These are phyloP conservation scores for Gadus macrocephalus DNA, from an alignment of 2,113 vertebrate species.

Conservation along the genomic window DNA sequence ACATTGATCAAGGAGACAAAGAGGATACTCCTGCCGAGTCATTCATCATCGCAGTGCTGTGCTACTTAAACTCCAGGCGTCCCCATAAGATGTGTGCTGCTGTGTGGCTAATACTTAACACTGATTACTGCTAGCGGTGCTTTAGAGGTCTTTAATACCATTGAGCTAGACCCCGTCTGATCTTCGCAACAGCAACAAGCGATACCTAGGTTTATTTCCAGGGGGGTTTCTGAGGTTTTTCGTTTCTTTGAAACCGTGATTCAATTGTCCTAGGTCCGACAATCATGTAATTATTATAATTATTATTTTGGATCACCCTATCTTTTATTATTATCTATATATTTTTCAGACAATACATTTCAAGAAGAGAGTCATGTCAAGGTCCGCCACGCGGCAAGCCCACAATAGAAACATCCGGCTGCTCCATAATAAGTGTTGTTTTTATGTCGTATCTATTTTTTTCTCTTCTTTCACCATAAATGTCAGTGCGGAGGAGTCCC, in stretches of 20 bases:
- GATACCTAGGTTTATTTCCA: not conserved
- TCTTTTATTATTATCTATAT: not conserved
- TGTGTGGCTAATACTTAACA: slow-evolving; percentile 14
- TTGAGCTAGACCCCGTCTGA: too few species aligned
- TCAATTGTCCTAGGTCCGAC: not conserved
- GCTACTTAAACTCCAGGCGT: slow-evolving; percentile 31
- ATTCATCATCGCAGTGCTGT: slow-evolving; percentile 51
- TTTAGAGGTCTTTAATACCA: too few species aligned
- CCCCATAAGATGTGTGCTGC: slow-evolving; percentile 28
- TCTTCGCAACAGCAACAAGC: not conserved
- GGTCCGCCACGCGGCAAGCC: not conserved
- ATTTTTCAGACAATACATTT: not conserved
- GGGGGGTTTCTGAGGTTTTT: not conserved
- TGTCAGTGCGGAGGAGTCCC: not conserved
- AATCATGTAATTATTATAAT: not conserved
- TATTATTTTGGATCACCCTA: not conserved
- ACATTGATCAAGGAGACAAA: slow-evolving; percentile 66
- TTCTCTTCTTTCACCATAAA: not conserved
- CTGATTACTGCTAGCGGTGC: slow-evolving; percentile 22
- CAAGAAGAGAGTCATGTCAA: too few species aligned
- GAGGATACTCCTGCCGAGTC: slow-evolving; percentile 38
- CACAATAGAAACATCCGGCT: not conserved
- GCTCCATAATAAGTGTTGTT: not conserved
- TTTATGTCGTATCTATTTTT: not conserved
- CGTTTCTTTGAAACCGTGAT: not conserved